Base-by-base conservation (phyloP, 2,797 vertebrate genomes). In the Cryptoblepharus egeriae region DNA sequence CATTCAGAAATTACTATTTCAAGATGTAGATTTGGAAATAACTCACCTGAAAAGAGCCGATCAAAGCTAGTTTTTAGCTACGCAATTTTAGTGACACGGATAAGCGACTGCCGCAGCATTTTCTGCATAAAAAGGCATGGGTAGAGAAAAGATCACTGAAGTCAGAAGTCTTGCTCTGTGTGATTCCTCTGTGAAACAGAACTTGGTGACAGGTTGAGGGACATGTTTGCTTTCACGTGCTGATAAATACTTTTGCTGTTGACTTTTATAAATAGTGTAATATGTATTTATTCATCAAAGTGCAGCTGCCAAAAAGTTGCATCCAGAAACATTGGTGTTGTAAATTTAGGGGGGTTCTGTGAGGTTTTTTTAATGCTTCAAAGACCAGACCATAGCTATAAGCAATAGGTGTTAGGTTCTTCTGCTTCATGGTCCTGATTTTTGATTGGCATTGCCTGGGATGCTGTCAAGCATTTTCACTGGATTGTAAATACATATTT, bases 1-100 rank as follows among this genome's bases (percentile, higher is more conserved):
- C 92, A 86, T 88, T 90, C 94, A 94, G 95, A 96, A 95, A 93
- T 89, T 85, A 77, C 1, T 81, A 49, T 76, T 91, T 79, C 70
- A 75, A 75, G 70, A 60, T 79, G 63, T 65, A 49, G 63, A 80
- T 84, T 87, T 88, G 77, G 74, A 77, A 88, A 80, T 9, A 42
- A 60, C 81, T 64, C 1, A 12, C 52, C 63, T 90, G 85, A 84
- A 86, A 89, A 81, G 84, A 90, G 64, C 79, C 2, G 39, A 86
- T 80, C 89, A 91, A 91, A 92, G 82, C 86, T 68, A 88, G 86
- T 86, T 92, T 92, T 93, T 90, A 90, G 83, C 74, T 89, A 85
- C 49, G 8, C 57, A 49, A 67, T 69, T 78, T 77, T 13, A 24
- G 49, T 57, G 58, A 71, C 49, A 67, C 87, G 86, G 70, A 74